Base-by-base conservation (phyloP, 2,888 invertebrate genomes). In the Ophioninae sp. region DNA sequence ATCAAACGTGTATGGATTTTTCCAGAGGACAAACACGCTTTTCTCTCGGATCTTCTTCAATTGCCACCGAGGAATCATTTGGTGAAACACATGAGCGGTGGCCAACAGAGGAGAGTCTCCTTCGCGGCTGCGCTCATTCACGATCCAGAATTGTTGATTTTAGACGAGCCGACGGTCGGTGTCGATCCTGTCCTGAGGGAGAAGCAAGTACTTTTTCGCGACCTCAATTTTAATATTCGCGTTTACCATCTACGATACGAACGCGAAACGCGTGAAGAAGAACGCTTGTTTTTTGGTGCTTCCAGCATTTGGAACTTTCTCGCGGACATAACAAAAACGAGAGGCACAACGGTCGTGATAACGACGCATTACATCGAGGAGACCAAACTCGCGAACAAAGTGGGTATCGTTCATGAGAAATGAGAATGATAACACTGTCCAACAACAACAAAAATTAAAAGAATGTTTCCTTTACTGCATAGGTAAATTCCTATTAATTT, bases 351-450 rank as follows among this genome's bases (percentile, higher is more conserved):
- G 7, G 96, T 98, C 75, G 96, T 98, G 81, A 97, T 98, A 80
- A 98, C 98, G 0, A 98, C 98, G 17, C 98, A 98, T 93, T 98
- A 98, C 90, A 98, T 98, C 82, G 98, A 98, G 91, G 98, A 98
- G 93, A 96, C 98, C 3, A 95, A 95, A 89, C 96, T 96, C 91
- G 97, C 97, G 3, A 95, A 96, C 91, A 95, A 94, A 93, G 97
- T 97, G 93, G 94, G 93, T 85, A 44, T 17, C 17, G 41, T 10
- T 13, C 62, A 65, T 57, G 13, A 13, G 8, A 41, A 76, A 59
- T 57, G 2, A 59, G n/a, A n/a, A n/a, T n/a, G n/a, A n/a, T n/a
- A n/a, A n/a, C n/a, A n/a, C n/a, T n/a, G n/a, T n/a, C n/a, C n/a
- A n/a, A n/a, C n/a, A n/a, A n/a, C n/a, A n/a, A n/a, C n/a, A n/a